Percentiles rank a stretch among this genome's conserved stretches.
phyloP scores from a whole-genome alignment of 1,140 invertebrate species.

The Cydia splendana region DNA sequence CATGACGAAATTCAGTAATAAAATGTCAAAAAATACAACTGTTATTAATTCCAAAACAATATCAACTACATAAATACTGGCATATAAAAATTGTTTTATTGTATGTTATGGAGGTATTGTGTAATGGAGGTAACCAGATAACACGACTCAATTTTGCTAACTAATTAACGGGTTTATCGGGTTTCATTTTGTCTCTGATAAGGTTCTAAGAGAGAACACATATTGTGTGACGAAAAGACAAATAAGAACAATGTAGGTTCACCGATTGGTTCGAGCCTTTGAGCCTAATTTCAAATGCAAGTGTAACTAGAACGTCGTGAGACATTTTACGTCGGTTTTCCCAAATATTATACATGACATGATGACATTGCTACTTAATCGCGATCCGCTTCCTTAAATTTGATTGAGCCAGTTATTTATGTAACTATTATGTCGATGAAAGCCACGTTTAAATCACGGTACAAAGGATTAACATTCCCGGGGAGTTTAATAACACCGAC shows the following conservation, averaged over 20 bases:
- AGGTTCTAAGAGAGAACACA: not conserved
- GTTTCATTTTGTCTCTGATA: not conserved
- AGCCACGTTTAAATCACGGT: not conserved
- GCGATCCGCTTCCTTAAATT: not conserved
- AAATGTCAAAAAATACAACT: too few species aligned
- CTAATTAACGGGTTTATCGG: too few species aligned
- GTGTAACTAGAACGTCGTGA: not conserved
- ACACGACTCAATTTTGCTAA: too few species aligned
- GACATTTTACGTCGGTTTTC: constrained; percentile 1
- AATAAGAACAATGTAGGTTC: not conserved
- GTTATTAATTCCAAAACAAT: too few species aligned
- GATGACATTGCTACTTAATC: not conserved
- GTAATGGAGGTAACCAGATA: too few species aligned
- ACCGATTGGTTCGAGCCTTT: not conserved
- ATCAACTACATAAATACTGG: too few species aligned
- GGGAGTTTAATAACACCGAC: constrained; percentile 17
- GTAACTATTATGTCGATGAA: not conserved
- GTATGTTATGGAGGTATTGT: too few species aligned
- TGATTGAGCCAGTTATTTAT: constrained; percentile 2
- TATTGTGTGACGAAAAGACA: not conserved
- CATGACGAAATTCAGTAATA: too few species aligned
- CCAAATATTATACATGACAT: not conserved
- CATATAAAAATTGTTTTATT: too few species aligned
- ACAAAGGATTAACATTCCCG: constrained; percentile 10
- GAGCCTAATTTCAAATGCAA: not conserved